Evolutionary conservation across 2,888 invertebrate genomes (phyloP).

Genomic region (Oscheius sp.): DNA sequence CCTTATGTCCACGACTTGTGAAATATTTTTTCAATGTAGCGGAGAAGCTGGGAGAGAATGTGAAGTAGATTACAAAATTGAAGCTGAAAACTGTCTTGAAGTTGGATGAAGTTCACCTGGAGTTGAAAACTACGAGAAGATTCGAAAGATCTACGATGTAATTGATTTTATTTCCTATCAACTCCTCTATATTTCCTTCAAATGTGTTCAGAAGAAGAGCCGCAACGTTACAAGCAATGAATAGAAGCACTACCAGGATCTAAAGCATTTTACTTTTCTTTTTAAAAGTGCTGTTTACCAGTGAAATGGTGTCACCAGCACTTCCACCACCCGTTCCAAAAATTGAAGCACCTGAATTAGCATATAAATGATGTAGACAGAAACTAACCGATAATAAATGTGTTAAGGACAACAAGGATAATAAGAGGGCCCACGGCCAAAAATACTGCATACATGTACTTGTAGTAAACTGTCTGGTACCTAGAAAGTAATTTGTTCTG

Average conservation of each 20-base stretch:
- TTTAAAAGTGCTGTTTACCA: slow-evolving; percentile 21
- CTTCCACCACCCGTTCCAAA: slow-evolving; percentile 41
- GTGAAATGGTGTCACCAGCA: slow-evolving; percentile 50
- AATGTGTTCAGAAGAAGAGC: slow-evolving; percentile 68
- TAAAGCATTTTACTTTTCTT: slow-evolving; percentile 29
- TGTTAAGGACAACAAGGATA: slow-evolving; percentile 62
- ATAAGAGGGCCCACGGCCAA: slow-evolving; percentile 68
- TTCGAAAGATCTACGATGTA: slow-evolving; percentile 69
- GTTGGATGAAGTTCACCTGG: slow-evolving; percentile 41
- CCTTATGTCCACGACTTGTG: slow-evolving; percentile 36
- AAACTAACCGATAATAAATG: slow-evolving; percentile 65
- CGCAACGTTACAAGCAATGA: slow-evolving; percentile 68
- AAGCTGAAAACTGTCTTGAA: slow-evolving; percentile 44
- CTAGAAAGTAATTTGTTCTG: too few relatives aligned
- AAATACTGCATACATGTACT: slow-evolving; percentile 67
- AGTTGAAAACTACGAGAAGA: slow-evolving; percentile 69
- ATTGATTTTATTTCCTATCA: slow-evolving; percentile 60
- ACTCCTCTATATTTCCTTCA: slow-evolving; percentile 55
- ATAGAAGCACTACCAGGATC: slow-evolving; percentile 68
- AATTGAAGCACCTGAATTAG: slow-evolving; percentile 40
- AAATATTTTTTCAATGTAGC: slow-evolving; percentile 58
- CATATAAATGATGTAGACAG: too few relatives aligned
- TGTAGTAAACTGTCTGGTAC: slow-evolving; percentile 64
- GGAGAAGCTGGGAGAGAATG: slow-evolving; percentile 65
- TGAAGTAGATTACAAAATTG: slow-evolving; percentile 69